Percentiles rank a stretch among this genome's conserved stretches.
These are phyloP conservation scores for Nycticorax nycticorax DNA, from an alignment of 2,113 vertebrate species.

Conservation along the genomic window DNA sequence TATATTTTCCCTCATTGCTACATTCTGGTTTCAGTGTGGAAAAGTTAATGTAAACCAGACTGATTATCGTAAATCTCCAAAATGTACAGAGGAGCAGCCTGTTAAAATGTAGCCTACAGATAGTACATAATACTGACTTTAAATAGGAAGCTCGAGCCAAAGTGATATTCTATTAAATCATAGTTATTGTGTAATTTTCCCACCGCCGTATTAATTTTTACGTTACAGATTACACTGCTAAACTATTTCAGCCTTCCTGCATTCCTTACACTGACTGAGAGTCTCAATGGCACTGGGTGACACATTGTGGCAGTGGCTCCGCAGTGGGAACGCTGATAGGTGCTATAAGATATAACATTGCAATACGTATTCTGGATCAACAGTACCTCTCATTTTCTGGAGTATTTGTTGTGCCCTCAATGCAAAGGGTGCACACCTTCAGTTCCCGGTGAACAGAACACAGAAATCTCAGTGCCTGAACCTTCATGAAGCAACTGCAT, in stretches of 20 bases:
- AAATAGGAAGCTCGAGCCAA: constrained; percentile 57
- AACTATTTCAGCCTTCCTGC: not conserved
- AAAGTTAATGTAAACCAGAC: constrained; percentile 55
- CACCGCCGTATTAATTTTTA: constrained; percentile 47
- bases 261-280: not conserved
- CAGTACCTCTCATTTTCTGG: not conserved
- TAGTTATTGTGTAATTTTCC: constrained; percentile 46
- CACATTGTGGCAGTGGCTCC: not conserved
- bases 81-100: constrained; percentile 36
- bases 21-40: constrained; percentile 25
- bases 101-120: constrained; percentile 68
- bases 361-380: not conserved
- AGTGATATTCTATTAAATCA: constrained; percentile 58
- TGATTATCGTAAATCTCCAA: constrained; percentile 67
- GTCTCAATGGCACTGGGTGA: not conserved
- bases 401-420: not conserved
- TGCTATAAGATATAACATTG: not conserved
- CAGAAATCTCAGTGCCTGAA: not conserved
- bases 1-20: constrained; percentile 27
- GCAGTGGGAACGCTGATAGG: not conserved
- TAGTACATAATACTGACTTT: constrained; percentile 48
- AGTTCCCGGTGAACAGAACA: not conserved
- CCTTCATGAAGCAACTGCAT: not conserved
- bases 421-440: not conserved
- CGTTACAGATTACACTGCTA: not conserved